A percentile compares a stretch with the other conserved stretches of the same genome.
Conservation (phyloP, 2,888 invertebrate species). For the Cataglyphis livida region DNA sequence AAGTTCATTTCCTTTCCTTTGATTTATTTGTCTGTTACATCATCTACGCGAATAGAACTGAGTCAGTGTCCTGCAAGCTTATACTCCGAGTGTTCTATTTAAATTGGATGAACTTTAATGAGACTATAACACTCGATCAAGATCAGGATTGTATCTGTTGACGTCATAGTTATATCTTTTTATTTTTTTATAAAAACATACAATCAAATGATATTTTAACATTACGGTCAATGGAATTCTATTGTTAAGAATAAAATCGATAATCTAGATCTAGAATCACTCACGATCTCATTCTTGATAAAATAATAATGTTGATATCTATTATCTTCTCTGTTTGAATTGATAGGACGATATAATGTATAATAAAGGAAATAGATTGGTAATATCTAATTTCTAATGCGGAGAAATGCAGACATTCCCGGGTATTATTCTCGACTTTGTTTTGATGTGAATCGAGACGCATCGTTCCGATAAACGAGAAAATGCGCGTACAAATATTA, state of each 20-base stretch:
- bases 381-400: background rate
- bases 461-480: background rate
- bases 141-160: conserved; percentile 51
- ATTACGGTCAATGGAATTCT: background rate
- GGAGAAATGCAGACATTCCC: background rate
- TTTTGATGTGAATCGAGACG: background rate
- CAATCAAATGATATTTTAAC: background rate
- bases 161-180: background rate
- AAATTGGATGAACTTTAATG: conserved; percentile 33
- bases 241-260: background rate
- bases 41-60: conserved; percentile 49
- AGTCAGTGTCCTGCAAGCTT: conserved; percentile 51
- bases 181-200: background rate
- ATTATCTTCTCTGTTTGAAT: background rate
- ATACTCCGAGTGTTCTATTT: conserved; percentile 35
- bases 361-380: background rate
- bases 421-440: background rate
- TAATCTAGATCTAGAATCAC: background rate
- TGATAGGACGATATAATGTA: background rate
- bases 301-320: background rate
- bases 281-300: background rate
- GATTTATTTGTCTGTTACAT: background rate
- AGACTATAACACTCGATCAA: conserved; percentile 55
- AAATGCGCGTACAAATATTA: background rate
- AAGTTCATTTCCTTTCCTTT: background rate